Evolutionary conservation across 2,888 invertebrate species (phyloP), one percentile per base, ranked within the genome.

Genomic region (Xanthostigma xanthostigma): DNA sequence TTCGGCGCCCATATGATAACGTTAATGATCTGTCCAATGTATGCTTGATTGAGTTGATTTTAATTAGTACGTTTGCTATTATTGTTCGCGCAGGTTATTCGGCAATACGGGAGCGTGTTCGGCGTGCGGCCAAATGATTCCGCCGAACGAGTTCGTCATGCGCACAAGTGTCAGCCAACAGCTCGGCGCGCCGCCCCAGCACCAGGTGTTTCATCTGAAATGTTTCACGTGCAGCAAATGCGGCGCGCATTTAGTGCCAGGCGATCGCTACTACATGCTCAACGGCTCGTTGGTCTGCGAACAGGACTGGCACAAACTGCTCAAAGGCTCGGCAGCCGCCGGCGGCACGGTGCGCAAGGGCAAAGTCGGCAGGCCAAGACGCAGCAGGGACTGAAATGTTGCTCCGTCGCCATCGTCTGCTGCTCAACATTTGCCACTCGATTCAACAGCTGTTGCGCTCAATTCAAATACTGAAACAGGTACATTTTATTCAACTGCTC

Each of bases 141-240:
- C 93, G 48, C 87, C 93, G 62, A 86, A 81, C 71, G 94, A 94
- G 71, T 81, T 91, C 70, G 92, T 94, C 62, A 92, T 92, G 86
- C 78, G 89, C 68, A 82, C 84, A 60, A 82, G 79, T 57, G 72
- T 76, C 57, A 71, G 56, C 55, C 54, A 58, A 52, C 52, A 54
- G 55, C 49, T 70, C 67, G 58, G 67, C 66, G 59, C 71, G 66
- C 63, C 63, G 62, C 69, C 75, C 66, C 71, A 79, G 62, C 72
- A 77, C 56, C 80, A 80, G 70, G 89, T 91, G 62, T 93, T 90
- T 78, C 94, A 94, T 76, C 79, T 92, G 72, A 91, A 91, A 74
- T 94, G 93, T 74, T 94, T 94, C 76, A 81, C 85, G 59, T 94
- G 94, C 77, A 89, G 87, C 71, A 91, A 92, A 70, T 94, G 94